Evolutionary conservation across 2,797 vertebrate species (phyloP).

Genomic region (Miichthys miiuy): DNA sequence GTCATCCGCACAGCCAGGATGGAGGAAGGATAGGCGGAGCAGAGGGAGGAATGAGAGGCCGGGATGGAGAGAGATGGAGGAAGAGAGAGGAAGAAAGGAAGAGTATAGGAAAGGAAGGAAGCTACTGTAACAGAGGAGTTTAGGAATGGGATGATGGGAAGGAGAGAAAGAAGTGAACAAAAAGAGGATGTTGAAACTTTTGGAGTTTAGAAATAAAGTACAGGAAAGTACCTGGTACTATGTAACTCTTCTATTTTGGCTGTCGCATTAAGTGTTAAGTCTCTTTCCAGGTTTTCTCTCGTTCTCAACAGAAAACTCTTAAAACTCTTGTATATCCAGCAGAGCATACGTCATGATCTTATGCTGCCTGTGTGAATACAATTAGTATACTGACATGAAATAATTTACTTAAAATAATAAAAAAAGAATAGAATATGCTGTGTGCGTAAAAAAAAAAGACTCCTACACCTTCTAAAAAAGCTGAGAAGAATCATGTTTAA

Average conservation of each 20-base stretch:
- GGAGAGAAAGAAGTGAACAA: neutral
- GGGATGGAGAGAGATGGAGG: conserved; percentile 30
- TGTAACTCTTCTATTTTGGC: neutral
- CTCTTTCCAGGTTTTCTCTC: neutral
- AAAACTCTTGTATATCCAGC: neutral
- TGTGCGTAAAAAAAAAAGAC: neutral
- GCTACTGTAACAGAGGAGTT: neutral
- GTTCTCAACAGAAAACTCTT: neutral
- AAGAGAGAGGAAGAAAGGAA: conserved; percentile 24
- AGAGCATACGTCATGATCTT: neutral
- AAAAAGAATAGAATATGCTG: neutral
- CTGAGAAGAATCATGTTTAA: neutral
- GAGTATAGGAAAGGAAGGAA: conserved; percentile 14
- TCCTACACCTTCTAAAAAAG: neutral
- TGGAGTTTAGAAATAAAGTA: neutral
- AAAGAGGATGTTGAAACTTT: neutral
- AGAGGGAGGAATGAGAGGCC: conserved; percentile 22
- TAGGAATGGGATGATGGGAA: neutral
- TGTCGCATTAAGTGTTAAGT: too few species aligned
- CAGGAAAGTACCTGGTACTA: neutral
- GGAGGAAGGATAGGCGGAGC: conserved; percentile 55
- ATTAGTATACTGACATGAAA: neutral
- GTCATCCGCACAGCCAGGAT: conserved; percentile 77
- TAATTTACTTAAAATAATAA: neutral
- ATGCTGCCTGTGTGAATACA: neutral